These are phyloP conservation scores for Cepphus grylle DNA, from an alignment of 2,113 vertebrate species.

Conservation along the genomic window DNA sequence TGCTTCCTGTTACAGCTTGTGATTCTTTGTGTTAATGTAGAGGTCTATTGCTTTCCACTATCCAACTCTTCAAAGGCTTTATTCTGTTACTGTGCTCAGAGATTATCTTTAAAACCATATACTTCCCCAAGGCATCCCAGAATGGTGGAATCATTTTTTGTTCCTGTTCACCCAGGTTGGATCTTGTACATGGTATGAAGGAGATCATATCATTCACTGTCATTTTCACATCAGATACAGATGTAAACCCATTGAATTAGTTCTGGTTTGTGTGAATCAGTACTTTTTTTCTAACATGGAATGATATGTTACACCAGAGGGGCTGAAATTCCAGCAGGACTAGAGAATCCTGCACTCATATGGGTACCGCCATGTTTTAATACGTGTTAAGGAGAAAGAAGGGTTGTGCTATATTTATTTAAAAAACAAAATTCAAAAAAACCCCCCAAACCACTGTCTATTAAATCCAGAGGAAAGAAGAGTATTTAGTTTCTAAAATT, in stretches of 20 bases:
- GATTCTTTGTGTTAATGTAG: not conserved
- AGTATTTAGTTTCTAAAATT: not conserved
- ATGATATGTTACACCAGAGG: not conserved
- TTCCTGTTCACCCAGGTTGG: not conserved
- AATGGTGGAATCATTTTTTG: not conserved
- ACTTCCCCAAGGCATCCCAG: not conserved
- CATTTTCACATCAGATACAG: not conserved
- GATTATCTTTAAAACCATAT: not conserved
- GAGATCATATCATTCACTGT: not conserved
- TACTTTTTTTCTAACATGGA: not conserved
- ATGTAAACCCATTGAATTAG: not conserved
- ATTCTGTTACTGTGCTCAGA: not conserved
- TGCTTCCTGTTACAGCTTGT: not conserved
- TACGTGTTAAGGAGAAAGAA: not conserved
- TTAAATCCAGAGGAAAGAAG: not conserved
- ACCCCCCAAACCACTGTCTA: not conserved
- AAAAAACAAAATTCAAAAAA: not conserved
- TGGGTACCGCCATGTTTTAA: not conserved
- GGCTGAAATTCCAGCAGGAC: not conserved
- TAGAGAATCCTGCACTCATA: not conserved
- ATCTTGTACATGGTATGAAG: not conserved
- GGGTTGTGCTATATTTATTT: not conserved
- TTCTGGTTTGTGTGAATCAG: not conserved
- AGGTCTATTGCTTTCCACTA: not conserved
- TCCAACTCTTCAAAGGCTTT: not conserved